A percentile compares a stretch with the other conserved stretches of the same genome.
Evolutionary conservation across 2,113 vertebrate genomes (phyloP).

Genomic region (Esox niger): DNA sequence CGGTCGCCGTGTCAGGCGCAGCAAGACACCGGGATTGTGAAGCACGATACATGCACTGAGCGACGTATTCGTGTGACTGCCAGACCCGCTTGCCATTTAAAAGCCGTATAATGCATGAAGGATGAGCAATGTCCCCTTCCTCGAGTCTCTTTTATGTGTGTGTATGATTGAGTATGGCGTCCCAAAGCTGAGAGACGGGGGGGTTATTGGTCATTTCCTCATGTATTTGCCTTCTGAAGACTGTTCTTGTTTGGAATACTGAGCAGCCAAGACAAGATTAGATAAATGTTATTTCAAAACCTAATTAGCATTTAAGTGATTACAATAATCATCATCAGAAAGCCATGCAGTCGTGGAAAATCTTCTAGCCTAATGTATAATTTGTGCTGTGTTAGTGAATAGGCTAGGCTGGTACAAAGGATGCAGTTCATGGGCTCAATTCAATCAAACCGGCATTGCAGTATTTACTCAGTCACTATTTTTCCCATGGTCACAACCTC

Average conservation of each 20-base stretch:
- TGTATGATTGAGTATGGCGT: slow-evolving; percentile 24
- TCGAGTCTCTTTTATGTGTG: slow-evolving; percentile 32
- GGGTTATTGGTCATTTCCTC: slow-evolving; percentile 12
- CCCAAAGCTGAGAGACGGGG: slow-evolving; percentile 14
- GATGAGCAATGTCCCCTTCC: slow-evolving; percentile 45
- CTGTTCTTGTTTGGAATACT: slow-evolving; percentile 33
- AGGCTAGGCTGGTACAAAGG: neutral
- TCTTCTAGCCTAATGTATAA: slow-evolving; percentile 21
- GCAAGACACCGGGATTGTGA: slow-evolving; percentile 9
- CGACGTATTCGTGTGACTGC: slow-evolving; percentile 45
- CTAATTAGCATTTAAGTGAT: slow-evolving; percentile 26
- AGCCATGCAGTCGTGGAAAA: slow-evolving; percentile 14
- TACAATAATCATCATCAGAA: slow-evolving; percentile 14
- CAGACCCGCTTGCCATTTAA: slow-evolving; percentile 39
- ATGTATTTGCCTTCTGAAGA: neutral
- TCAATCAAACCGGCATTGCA: no score
- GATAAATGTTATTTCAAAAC: slow-evolving; percentile 18
- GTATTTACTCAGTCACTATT: no score
- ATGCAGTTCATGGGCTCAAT: slow-evolving; percentile 26
- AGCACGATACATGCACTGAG: slow-evolving; percentile 27
- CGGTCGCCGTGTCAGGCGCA: slow-evolving; percentile 11
- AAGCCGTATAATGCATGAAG: slow-evolving; percentile 40
- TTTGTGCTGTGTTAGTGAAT: slow-evolving; percentile 3
- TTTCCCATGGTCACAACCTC: slow-evolving; percentile 16
- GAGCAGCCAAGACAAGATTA: slow-evolving; percentile 13